Evolutionary conservation across 2,888 invertebrate genomes (phyloP).

Genomic region (Cantharis lateralis): DNA sequence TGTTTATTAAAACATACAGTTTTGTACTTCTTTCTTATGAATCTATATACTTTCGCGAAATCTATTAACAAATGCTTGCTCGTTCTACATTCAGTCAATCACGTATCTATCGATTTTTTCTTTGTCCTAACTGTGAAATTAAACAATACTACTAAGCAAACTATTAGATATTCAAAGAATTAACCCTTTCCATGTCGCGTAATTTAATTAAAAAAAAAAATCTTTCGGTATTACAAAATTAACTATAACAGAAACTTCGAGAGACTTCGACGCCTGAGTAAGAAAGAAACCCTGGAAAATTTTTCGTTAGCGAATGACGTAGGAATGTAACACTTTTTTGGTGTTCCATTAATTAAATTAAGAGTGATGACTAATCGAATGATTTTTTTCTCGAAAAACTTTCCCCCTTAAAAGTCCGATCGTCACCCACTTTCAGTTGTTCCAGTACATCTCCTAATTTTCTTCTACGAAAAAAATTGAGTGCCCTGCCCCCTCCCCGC

Average conservation of each 20-base stretch:
- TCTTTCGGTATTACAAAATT: background rate
- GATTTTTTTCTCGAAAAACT: background rate
- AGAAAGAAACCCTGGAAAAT: background rate
- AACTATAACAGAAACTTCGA: background rate
- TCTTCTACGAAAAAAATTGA: background rate
- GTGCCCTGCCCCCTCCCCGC: background rate
- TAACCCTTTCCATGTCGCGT: background rate
- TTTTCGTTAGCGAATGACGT: background rate
- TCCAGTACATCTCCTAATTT: background rate
- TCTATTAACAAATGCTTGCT: background rate
- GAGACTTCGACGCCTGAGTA: background rate
- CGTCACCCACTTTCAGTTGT: background rate
- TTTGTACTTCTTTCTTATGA: background rate
- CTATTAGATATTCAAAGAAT: background rate
- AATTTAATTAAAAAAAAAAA: background rate
- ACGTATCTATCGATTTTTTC: background rate
- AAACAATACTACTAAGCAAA: background rate
- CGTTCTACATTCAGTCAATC: background rate
- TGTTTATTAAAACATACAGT: too few species aligned
- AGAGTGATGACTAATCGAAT: background rate
- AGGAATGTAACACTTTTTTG: background rate
- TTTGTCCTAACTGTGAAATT: background rate
- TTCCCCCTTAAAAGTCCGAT: background rate
- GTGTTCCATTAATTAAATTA: background rate
- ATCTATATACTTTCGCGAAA: background rate